These are phyloP conservation scores for Notospermus geniculatus DNA, from an alignment of 1,140 invertebrate species.

Conservation along the genomic window DNA sequence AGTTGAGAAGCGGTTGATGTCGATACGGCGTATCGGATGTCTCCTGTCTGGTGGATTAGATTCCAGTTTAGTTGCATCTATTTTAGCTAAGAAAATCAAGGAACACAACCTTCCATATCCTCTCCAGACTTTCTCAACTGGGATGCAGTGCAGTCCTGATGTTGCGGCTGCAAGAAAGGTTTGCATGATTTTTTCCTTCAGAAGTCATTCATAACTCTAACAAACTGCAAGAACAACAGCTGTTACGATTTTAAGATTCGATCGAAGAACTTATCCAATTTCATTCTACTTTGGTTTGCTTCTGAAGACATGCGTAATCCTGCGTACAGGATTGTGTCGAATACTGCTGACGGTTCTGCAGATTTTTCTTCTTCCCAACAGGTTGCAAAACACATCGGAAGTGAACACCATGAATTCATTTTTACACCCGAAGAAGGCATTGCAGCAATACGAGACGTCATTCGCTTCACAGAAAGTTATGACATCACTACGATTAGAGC, in stretches of 20 bases:
- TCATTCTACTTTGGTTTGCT: no score
- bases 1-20: conserved; percentile 53
- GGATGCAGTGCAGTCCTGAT: conserved; percentile 83
- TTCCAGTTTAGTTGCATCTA: conserved; percentile 78
- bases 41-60: conserved; percentile 74
- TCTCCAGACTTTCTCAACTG: conserved; percentile 79
- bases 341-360: no score
- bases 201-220: no score
- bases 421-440: conserved; percentile 78
- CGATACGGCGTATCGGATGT: conserved; percentile 54
- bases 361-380: conserved; percentile 16
- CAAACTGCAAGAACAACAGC: no score
- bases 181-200: no score
- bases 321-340: no score
- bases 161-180: conserved; percentile 75
- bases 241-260: no score
- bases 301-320: no score
- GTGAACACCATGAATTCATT: conserved; percentile 83
- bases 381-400: conserved; percentile 76
- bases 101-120: conserved; percentile 40
- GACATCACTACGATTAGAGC: conserved; percentile 89
- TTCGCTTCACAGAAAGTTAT: conserved; percentile 80
- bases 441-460: conserved; percentile 75
- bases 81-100: conserved; percentile 47
- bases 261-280: no score